Percentiles rank a stretch among this genome's conserved stretches.
Evolutionary conservation across 2,888 invertebrate genomes (phyloP).

Genomic region (Volucella bombylans): DNA sequence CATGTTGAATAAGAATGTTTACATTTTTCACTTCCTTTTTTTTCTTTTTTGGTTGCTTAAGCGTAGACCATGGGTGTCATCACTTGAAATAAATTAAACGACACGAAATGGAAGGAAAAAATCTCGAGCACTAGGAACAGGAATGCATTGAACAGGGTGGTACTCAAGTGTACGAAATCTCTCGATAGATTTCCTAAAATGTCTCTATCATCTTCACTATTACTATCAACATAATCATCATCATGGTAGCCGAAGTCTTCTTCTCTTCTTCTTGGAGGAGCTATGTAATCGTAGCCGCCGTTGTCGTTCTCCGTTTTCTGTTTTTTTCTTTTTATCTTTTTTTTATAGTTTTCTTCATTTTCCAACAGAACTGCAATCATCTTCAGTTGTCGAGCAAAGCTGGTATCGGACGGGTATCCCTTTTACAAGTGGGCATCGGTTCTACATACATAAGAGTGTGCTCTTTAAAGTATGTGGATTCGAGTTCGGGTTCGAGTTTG

Average conservation of each 20-base stretch:
- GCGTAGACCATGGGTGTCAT: slow-evolving; percentile 18
- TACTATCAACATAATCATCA: slow-evolving; percentile 15
- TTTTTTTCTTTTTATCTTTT: too few relatives aligned
- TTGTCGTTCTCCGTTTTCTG: slow-evolving; percentile 53
- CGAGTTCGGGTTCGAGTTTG: not conserved
- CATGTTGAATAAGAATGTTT: slow-evolving; percentile 63
- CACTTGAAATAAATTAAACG: slow-evolving; percentile 57
- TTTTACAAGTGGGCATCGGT: slow-evolving; percentile 31
- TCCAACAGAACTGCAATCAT: slow-evolving; percentile 45
- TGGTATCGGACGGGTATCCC: slow-evolving; percentile 18
- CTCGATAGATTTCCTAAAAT: slow-evolving; percentile 60
- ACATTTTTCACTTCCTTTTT: slow-evolving; percentile 55
- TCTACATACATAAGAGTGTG: slow-evolving; percentile 7
- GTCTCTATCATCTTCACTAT: slow-evolving; percentile 46
- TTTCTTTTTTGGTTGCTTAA: not conserved
- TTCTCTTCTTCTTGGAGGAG: too few relatives aligned
- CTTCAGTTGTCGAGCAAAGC: slow-evolving; percentile 49
- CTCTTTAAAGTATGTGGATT: slow-evolving; percentile 11
- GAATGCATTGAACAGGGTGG: slow-evolving; percentile 31
- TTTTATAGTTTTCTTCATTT: too few relatives aligned
- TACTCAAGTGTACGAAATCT: slow-evolving; percentile 58
- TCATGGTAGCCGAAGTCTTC: slow-evolving; percentile 18
- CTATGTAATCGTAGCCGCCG: slow-evolving; percentile 19
- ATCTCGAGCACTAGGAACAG: not conserved
- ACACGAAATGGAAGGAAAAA: slow-evolving; percentile 6